Evolutionary conservation across 37 sponge, comb jelly and placozoan genomes (phyloP).

Genomic region (Ianthella basta): DNA sequence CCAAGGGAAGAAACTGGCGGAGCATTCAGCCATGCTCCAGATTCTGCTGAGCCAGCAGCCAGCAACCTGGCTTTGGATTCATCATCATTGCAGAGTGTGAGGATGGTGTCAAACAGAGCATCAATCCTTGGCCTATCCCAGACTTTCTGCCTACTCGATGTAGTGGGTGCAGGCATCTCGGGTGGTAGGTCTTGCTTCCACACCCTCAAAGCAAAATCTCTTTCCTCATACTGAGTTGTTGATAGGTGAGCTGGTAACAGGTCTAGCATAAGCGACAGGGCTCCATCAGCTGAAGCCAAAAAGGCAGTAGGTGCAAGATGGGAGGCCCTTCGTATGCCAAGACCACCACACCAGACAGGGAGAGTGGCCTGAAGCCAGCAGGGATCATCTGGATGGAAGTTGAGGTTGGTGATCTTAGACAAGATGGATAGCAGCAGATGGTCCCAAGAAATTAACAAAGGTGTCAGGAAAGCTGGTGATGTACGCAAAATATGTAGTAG

Average conservation of each 20-base stretch:
- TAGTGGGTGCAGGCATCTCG: conserved; percentile 2
- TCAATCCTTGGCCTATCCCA: conserved; percentile 33
- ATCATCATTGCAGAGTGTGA: conserved; percentile 10
- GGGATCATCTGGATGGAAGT: conserved; percentile 22
- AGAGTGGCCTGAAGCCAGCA: conserved; percentile 57
- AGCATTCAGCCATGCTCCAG: conserved; percentile 42
- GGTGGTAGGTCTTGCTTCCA: conserved; percentile 35
- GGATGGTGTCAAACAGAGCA: conserved; percentile 8
- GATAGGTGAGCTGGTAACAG: conserved; percentile 30
- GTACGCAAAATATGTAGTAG: conserved; percentile 49
- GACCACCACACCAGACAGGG: conserved; percentile 45
- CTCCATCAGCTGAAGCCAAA: conserved; percentile 50
- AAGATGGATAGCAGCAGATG: conserved; percentile 24
- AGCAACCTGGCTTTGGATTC: conserved; percentile 12
- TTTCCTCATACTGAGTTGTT: not conserved
- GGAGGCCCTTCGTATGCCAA: conserved; percentile 42
- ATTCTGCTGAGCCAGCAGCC: conserved; percentile 26
- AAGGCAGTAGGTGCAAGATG: conserved; percentile 61
- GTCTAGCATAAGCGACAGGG: conserved; percentile 15
- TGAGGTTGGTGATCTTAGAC: conserved; percentile 24
- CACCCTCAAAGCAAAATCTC: not conserved
- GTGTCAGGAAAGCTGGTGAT: conserved; percentile 33
- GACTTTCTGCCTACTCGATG: conserved; percentile 9
- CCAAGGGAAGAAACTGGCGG: conserved; percentile 42
- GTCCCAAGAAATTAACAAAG: conserved; percentile 5